Conservation (phyloP, 1,140 invertebrate genomes). For the Philaenus spumarius region DNA sequence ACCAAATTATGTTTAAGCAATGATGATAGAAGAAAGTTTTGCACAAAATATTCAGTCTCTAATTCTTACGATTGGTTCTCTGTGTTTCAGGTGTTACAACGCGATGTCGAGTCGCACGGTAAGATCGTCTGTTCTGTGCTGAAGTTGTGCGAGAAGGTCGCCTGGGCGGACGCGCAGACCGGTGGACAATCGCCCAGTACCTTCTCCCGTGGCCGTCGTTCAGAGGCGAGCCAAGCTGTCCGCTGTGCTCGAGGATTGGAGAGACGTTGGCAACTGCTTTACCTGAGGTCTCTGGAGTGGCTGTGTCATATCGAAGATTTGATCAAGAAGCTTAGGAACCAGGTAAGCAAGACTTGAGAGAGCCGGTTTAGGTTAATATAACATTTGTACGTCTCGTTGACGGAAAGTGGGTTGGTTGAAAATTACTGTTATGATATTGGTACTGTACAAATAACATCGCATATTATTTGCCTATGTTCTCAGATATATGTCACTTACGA, state of each 20-base stretch:
- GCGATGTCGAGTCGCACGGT: slow-evolving; percentile 76
- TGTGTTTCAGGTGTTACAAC: slow-evolving; percentile 66
- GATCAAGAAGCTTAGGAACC: slow-evolving; percentile 37
- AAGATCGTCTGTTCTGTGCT: slow-evolving; percentile 73
- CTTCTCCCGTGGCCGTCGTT: slow-evolving; percentile 9
- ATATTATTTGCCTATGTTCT: no score
- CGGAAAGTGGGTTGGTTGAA: no score
- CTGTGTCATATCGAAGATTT: slow-evolving; percentile 72
- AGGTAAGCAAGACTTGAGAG: no score
- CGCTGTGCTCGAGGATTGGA: slow-evolving; percentile 55
- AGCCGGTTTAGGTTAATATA: no score
- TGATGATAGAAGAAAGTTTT: no score
- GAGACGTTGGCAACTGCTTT: slow-evolving; percentile 79
- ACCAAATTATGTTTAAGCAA: no score
- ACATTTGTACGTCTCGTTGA: no score
- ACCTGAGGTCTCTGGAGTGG: slow-evolving; percentile 81
- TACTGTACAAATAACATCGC: no score
- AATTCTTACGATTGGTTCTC: slow-evolving; percentile 11
- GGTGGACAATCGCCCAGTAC: background rate
- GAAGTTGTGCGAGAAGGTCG: slow-evolving; percentile 50
- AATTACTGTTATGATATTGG: no score
- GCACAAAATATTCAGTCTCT: no score
- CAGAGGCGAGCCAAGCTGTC: slow-evolving; percentile 17
- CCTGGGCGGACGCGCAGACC: slow-evolving; percentile 22
- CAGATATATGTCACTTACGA: no score